phyloP scores from a whole-genome alignment of 2,888 invertebrate genomes.

The Acronicta leporina region DNA sequence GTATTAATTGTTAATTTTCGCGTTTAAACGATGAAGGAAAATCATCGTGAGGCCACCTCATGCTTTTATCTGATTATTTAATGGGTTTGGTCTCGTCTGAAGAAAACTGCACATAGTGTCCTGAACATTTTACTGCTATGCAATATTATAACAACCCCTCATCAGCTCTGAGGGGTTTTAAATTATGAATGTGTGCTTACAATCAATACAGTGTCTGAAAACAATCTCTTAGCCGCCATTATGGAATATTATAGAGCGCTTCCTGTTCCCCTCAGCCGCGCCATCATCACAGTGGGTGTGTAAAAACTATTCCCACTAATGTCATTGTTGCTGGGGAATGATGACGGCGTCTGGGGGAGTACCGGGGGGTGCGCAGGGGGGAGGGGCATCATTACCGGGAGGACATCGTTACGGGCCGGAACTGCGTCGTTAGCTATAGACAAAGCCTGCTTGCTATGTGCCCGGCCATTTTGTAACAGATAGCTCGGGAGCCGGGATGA shows the following conservation, averaged over 20 bases:
- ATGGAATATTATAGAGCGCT: conserved; percentile 13
- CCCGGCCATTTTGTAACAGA: conserved; percentile 73
- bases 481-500: conserved; percentile 55
- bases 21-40: too few relatives aligned
- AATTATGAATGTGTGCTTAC: neutral
- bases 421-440: conserved; percentile 81
- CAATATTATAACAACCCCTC: too few relatives aligned
- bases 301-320: conserved; percentile 66
- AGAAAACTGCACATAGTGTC: too few relatives aligned
- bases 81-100: too few relatives aligned
- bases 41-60: too few relatives aligned
- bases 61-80: too few relatives aligned
- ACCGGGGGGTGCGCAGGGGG: conserved; percentile 14
- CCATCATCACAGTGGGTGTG: conserved; percentile 50
- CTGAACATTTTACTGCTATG: too few relatives aligned
- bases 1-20: too few relatives aligned
- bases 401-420: conserved; percentile 83
- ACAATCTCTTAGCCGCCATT: conserved; percentile 37
- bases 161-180: conserved; percentile 4
- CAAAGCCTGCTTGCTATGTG: conserved; percentile 78
- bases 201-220: conserved; percentile 16
- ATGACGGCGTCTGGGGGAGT: conserved; percentile 31
- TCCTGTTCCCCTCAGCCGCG: conserved; percentile 21
- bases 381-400: conserved; percentile 75
- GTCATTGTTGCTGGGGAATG: conserved; percentile 70